Evolutionary conservation across 2,113 vertebrate species (phyloP).

Genomic region (Serinus canaria): DNA sequence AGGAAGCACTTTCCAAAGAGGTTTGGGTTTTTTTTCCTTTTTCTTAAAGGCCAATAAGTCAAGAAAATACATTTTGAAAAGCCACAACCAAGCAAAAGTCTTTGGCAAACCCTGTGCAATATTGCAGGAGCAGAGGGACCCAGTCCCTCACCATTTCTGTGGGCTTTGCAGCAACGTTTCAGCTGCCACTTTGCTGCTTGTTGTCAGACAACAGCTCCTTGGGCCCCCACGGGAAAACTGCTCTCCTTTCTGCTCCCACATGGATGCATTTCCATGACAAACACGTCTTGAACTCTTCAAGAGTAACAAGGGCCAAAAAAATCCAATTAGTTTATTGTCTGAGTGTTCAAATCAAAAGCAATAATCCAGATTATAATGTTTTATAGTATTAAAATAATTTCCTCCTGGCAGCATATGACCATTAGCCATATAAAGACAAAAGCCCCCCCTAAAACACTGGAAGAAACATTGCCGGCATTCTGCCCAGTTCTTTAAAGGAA

Average conservation of each 20-base stretch:
- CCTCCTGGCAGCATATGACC: background rate
- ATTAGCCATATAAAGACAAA: background rate
- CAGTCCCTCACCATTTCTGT: background rate
- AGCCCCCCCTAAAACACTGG: background rate
- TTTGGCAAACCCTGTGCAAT: background rate
- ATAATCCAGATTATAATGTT: background rate
- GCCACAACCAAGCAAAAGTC: background rate
- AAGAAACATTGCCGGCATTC: background rate
- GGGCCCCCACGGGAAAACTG: background rate
- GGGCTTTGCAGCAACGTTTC: background rate
- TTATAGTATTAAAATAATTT: background rate
- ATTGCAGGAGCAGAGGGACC: background rate
- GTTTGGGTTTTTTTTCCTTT: background rate
- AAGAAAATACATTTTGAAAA: background rate
- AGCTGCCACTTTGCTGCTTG: background rate
- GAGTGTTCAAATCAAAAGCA: background rate
- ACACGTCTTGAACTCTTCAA: background rate
- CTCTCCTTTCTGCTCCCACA: background rate
- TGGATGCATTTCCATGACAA: background rate
- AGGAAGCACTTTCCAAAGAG: background rate
- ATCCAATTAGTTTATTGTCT: background rate
- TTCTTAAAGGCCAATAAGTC: background rate
- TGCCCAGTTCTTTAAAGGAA: background rate
- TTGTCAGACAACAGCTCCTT: background rate
- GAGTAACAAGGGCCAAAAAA: background rate